A percentile compares a stretch with the other conserved stretches of the same genome.
Conservation (phyloP, 2,113 vertebrate species). For the Indicator indicator region DNA sequence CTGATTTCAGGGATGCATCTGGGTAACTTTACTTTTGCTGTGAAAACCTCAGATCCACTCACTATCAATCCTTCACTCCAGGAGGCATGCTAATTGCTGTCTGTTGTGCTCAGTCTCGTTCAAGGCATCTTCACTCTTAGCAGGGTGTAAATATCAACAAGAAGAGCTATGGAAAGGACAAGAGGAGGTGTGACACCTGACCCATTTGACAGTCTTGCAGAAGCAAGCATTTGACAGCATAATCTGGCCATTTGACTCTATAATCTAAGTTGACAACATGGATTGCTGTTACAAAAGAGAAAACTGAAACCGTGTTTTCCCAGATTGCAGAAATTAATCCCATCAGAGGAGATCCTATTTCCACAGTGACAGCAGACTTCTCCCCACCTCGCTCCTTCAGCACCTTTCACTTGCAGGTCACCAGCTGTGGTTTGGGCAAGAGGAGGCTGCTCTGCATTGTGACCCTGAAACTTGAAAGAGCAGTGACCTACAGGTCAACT, state of each 20-base stretch:
- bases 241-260: background rate
- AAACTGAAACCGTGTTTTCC: slow-evolving; percentile 37
- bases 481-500: background rate
- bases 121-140: background rate
- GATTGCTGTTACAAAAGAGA: slow-evolving; percentile 12
- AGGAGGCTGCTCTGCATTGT: rapidly evolving
- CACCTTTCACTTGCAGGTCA: background rate
- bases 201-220: background rate
- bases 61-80: background rate
- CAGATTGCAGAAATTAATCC: background rate
- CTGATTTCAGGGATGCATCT: background rate
- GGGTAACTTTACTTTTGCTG: background rate
- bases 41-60: background rate
- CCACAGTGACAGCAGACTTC: background rate
- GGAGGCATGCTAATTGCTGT: background rate
- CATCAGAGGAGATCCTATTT: background rate
- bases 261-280: background rate
- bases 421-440: background rate
- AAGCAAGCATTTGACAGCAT: background rate
- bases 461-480: background rate
- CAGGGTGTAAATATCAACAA: background rate
- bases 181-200: background rate
- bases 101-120: background rate
- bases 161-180: background rate
- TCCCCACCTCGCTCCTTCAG: rapidly evolving